Evolutionary conservation across 2,888 invertebrate species (phyloP).

Genomic region (Physocephala rufipes): DNA sequence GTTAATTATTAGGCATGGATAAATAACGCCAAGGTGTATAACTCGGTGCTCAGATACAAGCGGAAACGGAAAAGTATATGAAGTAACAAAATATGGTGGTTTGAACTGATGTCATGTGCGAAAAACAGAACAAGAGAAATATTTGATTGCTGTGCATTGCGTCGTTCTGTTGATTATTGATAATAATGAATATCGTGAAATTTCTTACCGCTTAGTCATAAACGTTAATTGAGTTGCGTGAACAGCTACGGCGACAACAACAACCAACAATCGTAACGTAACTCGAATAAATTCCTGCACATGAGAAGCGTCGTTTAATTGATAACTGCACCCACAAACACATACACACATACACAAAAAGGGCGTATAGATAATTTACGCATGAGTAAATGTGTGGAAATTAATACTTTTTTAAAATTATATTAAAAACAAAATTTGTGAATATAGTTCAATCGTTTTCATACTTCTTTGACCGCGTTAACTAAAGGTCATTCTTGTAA

Average conservation of each 20-base stretch:
- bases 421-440: slow-evolving; percentile 5
- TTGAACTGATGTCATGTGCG: not conserved
- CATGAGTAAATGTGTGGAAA: not conserved
- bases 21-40: no score
- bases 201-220: slow-evolving; percentile 35
- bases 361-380: not conserved
- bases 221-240: slow-evolving; percentile 9
- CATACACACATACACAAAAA: not conserved
- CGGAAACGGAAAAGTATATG: not conserved
- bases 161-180: not conserved
- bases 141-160: not conserved
- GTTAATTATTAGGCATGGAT: not conserved
- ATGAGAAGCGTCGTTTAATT: no score
- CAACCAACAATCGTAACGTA: no score
- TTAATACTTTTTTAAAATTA: not conserved
- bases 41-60: slow-evolving; percentile 15
- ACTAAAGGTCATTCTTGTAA: not conserved
- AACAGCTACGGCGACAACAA: slow-evolving; percentile 14
- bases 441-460: no score
- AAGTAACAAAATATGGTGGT: not conserved
- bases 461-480: no score
- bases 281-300: no score
- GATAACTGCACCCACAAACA: slow-evolving; percentile 13
- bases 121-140: no score
- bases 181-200: slow-evolving; percentile 26